Evolutionary conservation across 2,797 vertebrate species (phyloP).

Genomic region (Synanceia verrucosa): DNA sequence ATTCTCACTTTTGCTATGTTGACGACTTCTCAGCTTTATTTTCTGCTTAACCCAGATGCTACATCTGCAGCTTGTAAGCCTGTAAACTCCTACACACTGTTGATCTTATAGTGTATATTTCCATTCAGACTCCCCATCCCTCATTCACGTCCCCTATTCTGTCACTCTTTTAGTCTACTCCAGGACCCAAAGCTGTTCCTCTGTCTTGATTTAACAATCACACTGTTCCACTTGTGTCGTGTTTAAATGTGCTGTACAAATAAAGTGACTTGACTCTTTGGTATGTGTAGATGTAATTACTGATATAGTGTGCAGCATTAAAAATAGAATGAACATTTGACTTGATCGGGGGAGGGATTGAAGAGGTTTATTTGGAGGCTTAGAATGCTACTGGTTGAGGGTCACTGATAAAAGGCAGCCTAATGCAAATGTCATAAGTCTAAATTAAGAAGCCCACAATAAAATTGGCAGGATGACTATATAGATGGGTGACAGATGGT

Average conservation of each 20-base stretch:
- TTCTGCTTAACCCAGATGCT: not conserved
- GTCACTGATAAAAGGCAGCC: constrained; percentile 10
- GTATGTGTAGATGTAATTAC: not conserved
- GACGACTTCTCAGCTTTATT: not conserved
- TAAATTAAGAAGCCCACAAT: constrained; percentile 36
- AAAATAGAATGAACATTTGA: constrained; percentile 30
- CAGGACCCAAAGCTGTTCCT: not conserved
- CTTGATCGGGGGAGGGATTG: not conserved
- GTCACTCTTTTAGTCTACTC: not conserved
- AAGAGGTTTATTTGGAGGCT: constrained; percentile 7
- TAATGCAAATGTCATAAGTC: constrained; percentile 32
- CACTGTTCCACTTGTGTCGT: not conserved
- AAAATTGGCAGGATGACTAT: constrained; percentile 19
- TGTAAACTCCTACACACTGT: not conserved
- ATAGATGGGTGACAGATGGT: constrained; percentile 38
- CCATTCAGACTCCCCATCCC: not conserved
- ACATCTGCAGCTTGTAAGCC: not conserved
- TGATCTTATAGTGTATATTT: not conserved
- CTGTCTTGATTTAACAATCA: not conserved
- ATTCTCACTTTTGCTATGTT: not conserved
- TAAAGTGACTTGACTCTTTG: not conserved
- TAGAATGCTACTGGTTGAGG: not conserved
- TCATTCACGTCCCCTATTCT: not conserved
- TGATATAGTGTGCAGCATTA: not conserved
- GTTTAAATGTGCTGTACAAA: not conserved